Percentiles rank a stretch among this genome's conserved stretches.
Conservation (phyloP, 2,113 vertebrate genomes). For the Phrynosoma platyrhinos region DNA sequence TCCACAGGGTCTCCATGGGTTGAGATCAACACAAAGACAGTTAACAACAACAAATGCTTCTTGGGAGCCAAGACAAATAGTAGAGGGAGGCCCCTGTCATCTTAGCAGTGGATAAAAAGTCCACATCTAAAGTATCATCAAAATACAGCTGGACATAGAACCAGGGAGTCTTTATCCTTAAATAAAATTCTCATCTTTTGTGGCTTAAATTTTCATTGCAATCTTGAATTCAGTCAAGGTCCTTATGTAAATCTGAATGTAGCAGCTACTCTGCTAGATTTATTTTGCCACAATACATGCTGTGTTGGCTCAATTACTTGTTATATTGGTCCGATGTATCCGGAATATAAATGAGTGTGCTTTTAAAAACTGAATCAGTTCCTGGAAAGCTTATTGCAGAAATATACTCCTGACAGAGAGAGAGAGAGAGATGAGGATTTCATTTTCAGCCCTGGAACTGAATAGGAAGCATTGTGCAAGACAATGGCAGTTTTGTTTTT, state of each 20-base stretch:
- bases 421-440: background rate
- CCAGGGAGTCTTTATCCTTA: background rate
- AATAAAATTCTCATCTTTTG: background rate
- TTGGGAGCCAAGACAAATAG: too few relatives aligned
- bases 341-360: slow-evolving; percentile 27
- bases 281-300: slow-evolving; percentile 29
- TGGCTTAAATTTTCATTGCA: slow-evolving; percentile 17
- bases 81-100: background rate
- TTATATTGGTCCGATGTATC: background rate
- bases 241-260: slow-evolving; percentile 13
- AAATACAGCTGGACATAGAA: background rate
- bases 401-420: background rate
- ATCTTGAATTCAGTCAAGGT: slow-evolving; percentile 26
- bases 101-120: too few relatives aligned
- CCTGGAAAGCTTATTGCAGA: slow-evolving; percentile 33
- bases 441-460: background rate
- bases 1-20: too few relatives aligned
- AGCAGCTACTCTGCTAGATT: slow-evolving; percentile 14
- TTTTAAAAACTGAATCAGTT: slow-evolving; percentile 22
- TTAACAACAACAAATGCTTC: too few relatives aligned
- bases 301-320: slow-evolving; percentile 37
- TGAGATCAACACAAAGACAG: too few relatives aligned
- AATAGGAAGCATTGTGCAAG: background rate
- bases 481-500: background rate
- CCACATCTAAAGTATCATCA: background rate